Percentiles rank a stretch among this genome's conserved stretches.
Evolutionary conservation across 2,113 vertebrate genomes (phyloP).

Genomic region (human): GRCh38 chr22:26989001-26989500

Average conservation of each 20-base stretch:
- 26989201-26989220: background rate
- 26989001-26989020: background rate
- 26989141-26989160: fast-evolving
- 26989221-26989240: fast-evolving
- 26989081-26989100: background rate
- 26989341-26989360: background rate
- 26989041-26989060: too few relatives aligned
- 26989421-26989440: background rate
- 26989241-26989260: too few relatives aligned
- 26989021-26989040: background rate
- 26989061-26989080: background rate
- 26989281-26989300: background rate
- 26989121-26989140: background rate
- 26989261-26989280: background rate
- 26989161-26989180: background rate
- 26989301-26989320: background rate
- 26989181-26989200: background rate
- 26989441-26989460: fast-evolving
- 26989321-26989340: background rate
- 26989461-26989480: background rate
- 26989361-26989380: fast-evolving
- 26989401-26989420: background rate
- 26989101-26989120: background rate
- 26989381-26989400: fast-evolving
- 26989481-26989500: background rate